These are phyloP conservation scores for Chaetura pelagica DNA, from an alignment of 2,113 vertebrate species.

Conservation along the genomic window DNA sequence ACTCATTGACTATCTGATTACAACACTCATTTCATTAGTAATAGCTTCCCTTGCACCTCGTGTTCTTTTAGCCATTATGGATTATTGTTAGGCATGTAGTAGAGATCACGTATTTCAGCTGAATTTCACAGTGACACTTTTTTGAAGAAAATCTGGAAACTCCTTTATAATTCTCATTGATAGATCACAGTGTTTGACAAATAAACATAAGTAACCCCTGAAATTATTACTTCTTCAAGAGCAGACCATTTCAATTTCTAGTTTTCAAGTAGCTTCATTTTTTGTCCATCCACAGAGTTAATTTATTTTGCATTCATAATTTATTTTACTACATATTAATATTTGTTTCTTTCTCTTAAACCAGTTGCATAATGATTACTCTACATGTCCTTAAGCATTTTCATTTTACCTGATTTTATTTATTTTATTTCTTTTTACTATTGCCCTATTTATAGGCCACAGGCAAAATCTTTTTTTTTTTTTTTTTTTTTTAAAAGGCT, in stretches of 20 bases:
- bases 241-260: background rate
- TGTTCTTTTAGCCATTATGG: background rate
- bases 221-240: background rate
- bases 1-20: background rate
- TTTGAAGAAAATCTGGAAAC: background rate
- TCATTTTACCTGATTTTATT: constrained; percentile 7
- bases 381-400: background rate
- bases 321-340: constrained; percentile 24
- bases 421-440: background rate
- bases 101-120: background rate
- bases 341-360: constrained; percentile 24
- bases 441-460: background rate
- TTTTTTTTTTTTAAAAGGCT: background rate
- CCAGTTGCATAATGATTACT: background rate
- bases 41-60: background rate
- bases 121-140: background rate
- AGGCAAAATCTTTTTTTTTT: background rate
- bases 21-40: background rate
- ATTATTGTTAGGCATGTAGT: background rate
- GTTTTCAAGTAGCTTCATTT: background rate
- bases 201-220: background rate
- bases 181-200: background rate
- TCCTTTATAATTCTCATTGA: background rate
- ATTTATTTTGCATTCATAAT: constrained; percentile 20
- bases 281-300: background rate